Base-by-base conservation (phyloP, 2,888 invertebrate genomes). In the Dinocampus coccinellae region DNA sequence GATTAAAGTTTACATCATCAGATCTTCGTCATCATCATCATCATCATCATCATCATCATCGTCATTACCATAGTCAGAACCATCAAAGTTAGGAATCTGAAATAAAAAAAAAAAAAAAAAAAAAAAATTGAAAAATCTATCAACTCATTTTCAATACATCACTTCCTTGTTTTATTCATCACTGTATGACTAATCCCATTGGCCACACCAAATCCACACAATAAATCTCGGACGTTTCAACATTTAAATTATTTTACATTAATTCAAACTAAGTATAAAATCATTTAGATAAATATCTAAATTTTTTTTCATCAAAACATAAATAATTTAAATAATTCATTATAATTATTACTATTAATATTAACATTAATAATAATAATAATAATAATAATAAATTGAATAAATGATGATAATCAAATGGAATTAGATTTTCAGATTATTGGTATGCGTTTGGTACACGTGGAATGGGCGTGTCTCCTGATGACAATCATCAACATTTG, bases 381-480 rank as follows among this genome's bases (percentile, higher is more conserved):
- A n/a, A n/a, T n/a, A n/a, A n/a, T n/a, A n/a, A n/a, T n/a, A n/a
- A n/a, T n/a, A n/a, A n/a, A n/a, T n/a, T n/a, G n/a, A n/a, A n/a
- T n/a, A n/a, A n/a, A n/a, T n/a, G n/a, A n/a, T n/a, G n/a, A 20
- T 55, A 33, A 20, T 10, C 24, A 29, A 53, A 69, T 47, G 3
- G 13, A 68, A 70, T 63, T 63, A 55, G 62, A 42, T 57, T 47
- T 34, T 16, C 57, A 72, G 33, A 69, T 72, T 69, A 74, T 72
- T 79, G 83, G 80, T 73, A 84, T 84, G 85, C 81, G 78, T 82
- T 78, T 81, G 79, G 80, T 68, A 79, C 78, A 78, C 73, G 75
- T 80, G 79, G 76, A 81, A 74, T 80, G 82, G 79, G 78, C 79
- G 72, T 83, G 80, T 79, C 81, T 84, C 76, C 79, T 85, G 60